These are phyloP conservation scores for Cryptoblepharus egeriae DNA, from an alignment of 2,797 vertebrate genomes.

Conservation along the genomic window DNA sequence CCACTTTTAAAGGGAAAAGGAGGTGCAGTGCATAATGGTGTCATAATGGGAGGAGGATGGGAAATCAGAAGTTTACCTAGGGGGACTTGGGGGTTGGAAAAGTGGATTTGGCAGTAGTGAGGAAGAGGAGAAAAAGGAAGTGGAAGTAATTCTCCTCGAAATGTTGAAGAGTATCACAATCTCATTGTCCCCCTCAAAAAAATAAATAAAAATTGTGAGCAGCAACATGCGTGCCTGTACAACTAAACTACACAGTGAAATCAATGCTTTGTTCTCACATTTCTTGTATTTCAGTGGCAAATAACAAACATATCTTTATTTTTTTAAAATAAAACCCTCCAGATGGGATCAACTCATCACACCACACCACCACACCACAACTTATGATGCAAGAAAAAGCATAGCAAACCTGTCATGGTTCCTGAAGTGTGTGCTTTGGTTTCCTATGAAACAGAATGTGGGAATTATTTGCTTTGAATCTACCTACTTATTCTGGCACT, in stretches of 20 bases:
- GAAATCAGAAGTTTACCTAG: too few relatives aligned
- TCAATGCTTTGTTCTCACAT: conserved; percentile 7
- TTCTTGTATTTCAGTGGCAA: conserved; percentile 20
- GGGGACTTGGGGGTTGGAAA: too few relatives aligned
- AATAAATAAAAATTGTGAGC: too few relatives aligned
- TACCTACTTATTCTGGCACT: conserved; percentile 42
- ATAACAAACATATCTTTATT: conserved; percentile 8
- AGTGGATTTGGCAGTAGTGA: too few relatives aligned
- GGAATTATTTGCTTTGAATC: conserved; percentile 46
- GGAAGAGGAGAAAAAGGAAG: too few relatives aligned
- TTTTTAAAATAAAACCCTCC: conserved; percentile 25
- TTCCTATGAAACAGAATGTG: conserved; percentile 28
- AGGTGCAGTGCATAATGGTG: too few relatives aligned
- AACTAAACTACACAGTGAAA: conserved; percentile 12
- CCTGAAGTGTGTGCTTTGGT: conserved; percentile 26
- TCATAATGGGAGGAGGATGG: too few relatives aligned
- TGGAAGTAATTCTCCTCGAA: too few relatives aligned
- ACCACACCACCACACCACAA: conserved; percentile 20
- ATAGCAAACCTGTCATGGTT: conserved; percentile 5
- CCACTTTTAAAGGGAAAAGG: too few relatives aligned
- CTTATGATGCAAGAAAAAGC: conserved; percentile 18
- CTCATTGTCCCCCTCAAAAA: too few relatives aligned
- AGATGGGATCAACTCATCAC: background rate
- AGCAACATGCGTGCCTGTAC: background rate
- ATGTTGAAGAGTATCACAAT: too few relatives aligned